These are phyloP conservation scores for Malthinus seriepunctatus DNA, from an alignment of 2,888 invertebrate species.

Conservation along the genomic window DNA sequence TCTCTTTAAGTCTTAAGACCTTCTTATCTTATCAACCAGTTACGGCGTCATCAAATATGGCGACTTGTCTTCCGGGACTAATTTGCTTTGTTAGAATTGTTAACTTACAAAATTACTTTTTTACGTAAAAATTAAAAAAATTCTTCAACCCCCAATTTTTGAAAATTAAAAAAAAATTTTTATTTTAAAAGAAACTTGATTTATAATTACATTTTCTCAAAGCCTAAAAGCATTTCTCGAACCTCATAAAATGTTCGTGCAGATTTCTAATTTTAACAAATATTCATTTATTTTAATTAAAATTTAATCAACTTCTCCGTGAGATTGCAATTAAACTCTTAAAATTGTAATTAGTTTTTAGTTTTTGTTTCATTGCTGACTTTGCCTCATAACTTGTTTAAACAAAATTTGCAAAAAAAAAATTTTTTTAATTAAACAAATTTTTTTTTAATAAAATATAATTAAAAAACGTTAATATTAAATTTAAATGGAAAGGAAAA, in stretches of 20 bases:
- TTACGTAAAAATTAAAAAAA: no score
- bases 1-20: conserved; percentile 50
- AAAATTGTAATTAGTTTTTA: conserved; percentile 51
- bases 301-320: conserved; percentile 54
- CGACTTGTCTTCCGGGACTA: conserved; percentile 40
- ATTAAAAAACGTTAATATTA: conserved; percentile 13
- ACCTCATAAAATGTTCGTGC: conserved; percentile 42
- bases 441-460: conserved; percentile 3
- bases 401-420: conserved; percentile 1
- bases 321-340: conserved; percentile 51
- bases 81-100: conserved; percentile 20
- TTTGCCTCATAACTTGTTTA: conserved; percentile 8
- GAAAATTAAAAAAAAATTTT: no score
- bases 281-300: conserved; percentile 56
- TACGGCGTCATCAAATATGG: conserved; percentile 53
- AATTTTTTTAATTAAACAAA: conserved; percentile 3
- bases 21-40: conserved; percentile 54
- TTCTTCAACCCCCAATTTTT: no score
- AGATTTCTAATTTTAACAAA: conserved; percentile 55
- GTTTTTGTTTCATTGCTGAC: conserved; percentile 40
- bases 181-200: conserved; percentile 22
- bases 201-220: conserved; percentile 26
- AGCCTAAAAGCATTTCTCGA: conserved; percentile 25
- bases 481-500: conserved; percentile 21
- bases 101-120: conserved; percentile 9